Conservation (phyloP, 2,797 vertebrate genomes). For the Monodelphis domestica region DNA sequence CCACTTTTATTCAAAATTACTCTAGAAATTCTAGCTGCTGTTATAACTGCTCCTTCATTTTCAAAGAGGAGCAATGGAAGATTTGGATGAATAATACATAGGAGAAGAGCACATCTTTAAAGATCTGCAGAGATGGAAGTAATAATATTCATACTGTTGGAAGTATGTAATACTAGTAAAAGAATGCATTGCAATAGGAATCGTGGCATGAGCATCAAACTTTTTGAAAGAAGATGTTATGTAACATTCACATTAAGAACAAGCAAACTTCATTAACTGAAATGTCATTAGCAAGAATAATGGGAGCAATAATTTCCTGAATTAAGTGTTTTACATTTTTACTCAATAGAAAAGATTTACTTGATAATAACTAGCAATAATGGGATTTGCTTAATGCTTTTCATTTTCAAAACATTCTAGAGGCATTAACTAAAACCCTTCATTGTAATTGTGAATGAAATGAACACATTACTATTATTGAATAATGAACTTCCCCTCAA, state of each 20-base stretch:
- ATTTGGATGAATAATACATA: neutral
- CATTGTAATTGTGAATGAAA: neutral
- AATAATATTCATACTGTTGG: neutral
- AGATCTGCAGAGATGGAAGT: neutral
- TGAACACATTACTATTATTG: neutral
- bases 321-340: neutral
- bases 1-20: too few relatives aligned
- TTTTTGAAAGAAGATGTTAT: conserved; percentile 8
- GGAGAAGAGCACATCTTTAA: neutral
- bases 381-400: neutral
- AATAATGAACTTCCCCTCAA: neutral
- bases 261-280: conserved; percentile 5
- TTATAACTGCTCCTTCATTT: too few relatives aligned
- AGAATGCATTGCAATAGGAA: neutral
- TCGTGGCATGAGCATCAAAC: neutral
- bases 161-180: neutral
- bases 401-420: neutral
- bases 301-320: neutral
- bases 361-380: neutral
- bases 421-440: neutral
- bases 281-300: conserved; percentile 14
- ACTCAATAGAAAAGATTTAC: neutral
- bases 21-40: too few relatives aligned
- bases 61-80: too few relatives aligned
- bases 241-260: neutral